Conservation (phyloP, 2,888 invertebrate species). For the Sepioteuthis lessoniana region DNA sequence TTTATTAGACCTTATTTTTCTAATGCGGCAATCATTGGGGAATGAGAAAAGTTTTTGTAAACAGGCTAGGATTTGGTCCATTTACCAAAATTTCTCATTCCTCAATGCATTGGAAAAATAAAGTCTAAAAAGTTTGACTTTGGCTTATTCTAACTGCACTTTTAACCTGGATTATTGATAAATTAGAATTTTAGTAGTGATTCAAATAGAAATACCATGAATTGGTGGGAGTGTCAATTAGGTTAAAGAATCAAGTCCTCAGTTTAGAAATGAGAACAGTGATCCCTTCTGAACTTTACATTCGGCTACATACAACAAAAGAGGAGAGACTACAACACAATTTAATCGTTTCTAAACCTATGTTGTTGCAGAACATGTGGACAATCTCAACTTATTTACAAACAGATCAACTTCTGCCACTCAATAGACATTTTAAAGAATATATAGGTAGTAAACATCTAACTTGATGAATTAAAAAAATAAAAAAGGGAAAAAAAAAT, state of each 20-base stretch:
- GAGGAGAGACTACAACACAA: background rate
- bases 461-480: too few species aligned
- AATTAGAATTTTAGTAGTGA: background rate
- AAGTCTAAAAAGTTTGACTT: too few species aligned
- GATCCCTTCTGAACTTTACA: background rate
- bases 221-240: background rate
- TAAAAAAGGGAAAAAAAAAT: too few species aligned
- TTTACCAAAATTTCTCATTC: too few species aligned
- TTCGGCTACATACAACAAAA: background rate
- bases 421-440: background rate
- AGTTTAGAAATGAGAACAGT: background rate
- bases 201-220: background rate
- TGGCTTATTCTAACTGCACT: too few species aligned
- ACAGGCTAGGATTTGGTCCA: too few species aligned
- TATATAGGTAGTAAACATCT: too few species aligned
- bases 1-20: too few species aligned
- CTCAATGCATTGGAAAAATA: too few species aligned
- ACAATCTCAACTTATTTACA: slow-evolving; percentile 5
- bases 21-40: too few species aligned
- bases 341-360: background rate
- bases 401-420: slow-evolving; percentile 14
- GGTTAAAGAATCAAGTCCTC: background rate
- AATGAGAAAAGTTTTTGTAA: too few species aligned
- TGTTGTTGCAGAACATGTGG: slow-evolving; percentile 4
- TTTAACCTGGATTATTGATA: too few species aligned